These are phyloP conservation scores for Xyliphius kryptos DNA, from an alignment of 2,113 vertebrate species.

Conservation along the genomic window DNA sequence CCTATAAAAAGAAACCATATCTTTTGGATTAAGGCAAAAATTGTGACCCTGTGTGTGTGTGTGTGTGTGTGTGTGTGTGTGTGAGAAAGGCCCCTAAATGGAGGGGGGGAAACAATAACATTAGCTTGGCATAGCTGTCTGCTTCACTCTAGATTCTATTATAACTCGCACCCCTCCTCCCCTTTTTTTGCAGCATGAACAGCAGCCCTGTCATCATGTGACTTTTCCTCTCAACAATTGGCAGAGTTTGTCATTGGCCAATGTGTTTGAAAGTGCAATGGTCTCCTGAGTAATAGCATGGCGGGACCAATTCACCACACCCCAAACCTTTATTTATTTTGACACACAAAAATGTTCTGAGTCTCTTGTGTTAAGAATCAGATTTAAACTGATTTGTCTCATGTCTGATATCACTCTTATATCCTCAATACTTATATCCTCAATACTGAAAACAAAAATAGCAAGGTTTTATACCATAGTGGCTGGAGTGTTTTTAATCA, in stretches of 20 bases:
- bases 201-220: constrained; percentile 63
- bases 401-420: no score
- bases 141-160: constrained; percentile 34
- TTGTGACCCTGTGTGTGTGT: no score
- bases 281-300: constrained; percentile 69
- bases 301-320: constrained; percentile 64
- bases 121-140: constrained; percentile 19
- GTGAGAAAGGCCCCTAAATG: constrained; percentile 6
- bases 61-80: no score
- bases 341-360: no score
- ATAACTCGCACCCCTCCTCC: constrained; percentile 24
- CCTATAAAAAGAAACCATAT: no score
- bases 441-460: no score
- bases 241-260: constrained; percentile 63
- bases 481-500: no score
- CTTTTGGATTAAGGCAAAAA: no score
- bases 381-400: no score
- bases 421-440: no score
- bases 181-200: constrained; percentile 42
- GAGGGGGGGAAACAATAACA: constrained; percentile 16
- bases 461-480: no score
- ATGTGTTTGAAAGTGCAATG: constrained; percentile 67
- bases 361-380: no score
- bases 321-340: constrained; percentile 39
- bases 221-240: constrained; percentile 68